These are phyloP conservation scores for Lepilemur septentrionalis DNA, from an alignment of 2,797 vertebrate genomes.

Conservation along the genomic window DNA sequence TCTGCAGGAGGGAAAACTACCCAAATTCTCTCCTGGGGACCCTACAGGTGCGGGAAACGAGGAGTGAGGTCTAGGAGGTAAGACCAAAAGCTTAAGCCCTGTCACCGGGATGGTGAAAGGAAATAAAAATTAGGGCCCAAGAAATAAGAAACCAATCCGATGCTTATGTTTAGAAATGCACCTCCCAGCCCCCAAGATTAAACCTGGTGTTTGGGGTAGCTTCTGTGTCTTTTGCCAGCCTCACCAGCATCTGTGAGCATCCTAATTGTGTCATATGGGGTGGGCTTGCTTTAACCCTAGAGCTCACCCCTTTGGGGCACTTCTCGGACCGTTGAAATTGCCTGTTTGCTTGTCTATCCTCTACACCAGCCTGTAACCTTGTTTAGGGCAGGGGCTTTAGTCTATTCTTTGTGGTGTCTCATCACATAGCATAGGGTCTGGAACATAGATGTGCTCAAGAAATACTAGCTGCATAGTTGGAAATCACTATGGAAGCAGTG, in stretches of 20 bases:
- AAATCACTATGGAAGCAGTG: background rate
- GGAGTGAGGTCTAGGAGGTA: background rate
- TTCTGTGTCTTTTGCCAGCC: background rate
- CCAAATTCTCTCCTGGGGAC: background rate
- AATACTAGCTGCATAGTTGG: background rate
- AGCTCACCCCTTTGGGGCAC: background rate
- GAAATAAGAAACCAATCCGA: background rate
- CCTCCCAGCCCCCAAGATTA: background rate
- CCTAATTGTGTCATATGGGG: background rate
- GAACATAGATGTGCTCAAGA: background rate
- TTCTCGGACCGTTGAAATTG: background rate
- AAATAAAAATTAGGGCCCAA: background rate
- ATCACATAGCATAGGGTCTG: background rate
- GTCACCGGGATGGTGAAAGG: background rate
- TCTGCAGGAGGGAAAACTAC: background rate
- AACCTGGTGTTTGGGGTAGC: background rate
- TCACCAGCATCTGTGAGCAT: background rate
- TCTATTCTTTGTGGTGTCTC: background rate
- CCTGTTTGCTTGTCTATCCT: background rate
- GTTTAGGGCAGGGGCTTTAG: background rate
- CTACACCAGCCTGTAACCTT: background rate
- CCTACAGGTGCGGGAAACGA: background rate
- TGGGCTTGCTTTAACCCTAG: background rate
- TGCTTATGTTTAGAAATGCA: background rate
- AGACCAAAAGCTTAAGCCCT: background rate